Evolutionary conservation across 2,888 invertebrate species (phyloP), one percentile per base, ranked within the genome.

Genomic region (Galeopsomyia nigrocyanea): DNA sequence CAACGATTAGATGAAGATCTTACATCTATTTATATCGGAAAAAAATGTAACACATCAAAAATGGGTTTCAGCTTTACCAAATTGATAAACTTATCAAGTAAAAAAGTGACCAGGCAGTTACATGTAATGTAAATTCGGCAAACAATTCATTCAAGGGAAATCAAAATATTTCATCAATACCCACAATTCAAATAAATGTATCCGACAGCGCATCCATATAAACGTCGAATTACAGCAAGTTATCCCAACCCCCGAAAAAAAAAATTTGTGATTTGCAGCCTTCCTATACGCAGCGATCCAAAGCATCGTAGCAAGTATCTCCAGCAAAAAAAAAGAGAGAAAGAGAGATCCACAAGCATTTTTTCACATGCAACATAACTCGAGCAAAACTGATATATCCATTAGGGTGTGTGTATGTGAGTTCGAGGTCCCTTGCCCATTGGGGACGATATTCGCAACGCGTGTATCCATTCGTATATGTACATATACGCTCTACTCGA

Each of bases 361-460:
- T 26, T 53, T 71, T 65, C 22, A 10, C 51, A 31, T 26, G 17
- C 61, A 16, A 21, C 65, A 39, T 47, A 56, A 55, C 49, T 56
- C 66, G 65, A 19, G 26, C 51, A 50, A 67, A 67, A 65, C 49
- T 61, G 65, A 66, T 50, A 10, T 60, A 57, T 57, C 67, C 67
- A 63, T 72, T 72, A 71, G 31, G 60, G 47, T 39, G 17, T n/a
- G 5, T 26, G 53, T n/a, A 53, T n/a, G 17, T n/a, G 16, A 6
- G 53, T 6, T 51, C 26, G 22, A 21, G 56, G 14, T 22, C 19
- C n/a, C 21, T 21, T 26, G 26, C 50, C 64, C 47, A 21, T 7
- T 17, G 49, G 51, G 39, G 46, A 49, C 60, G 57, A n/a, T 22
- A 50, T 39, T 63, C 55, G 50, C 5, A 26, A 26, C 56, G 55